phyloP scores from a whole-genome alignment of 2,888 invertebrate species.

The Cephonodes hylas region DNA sequence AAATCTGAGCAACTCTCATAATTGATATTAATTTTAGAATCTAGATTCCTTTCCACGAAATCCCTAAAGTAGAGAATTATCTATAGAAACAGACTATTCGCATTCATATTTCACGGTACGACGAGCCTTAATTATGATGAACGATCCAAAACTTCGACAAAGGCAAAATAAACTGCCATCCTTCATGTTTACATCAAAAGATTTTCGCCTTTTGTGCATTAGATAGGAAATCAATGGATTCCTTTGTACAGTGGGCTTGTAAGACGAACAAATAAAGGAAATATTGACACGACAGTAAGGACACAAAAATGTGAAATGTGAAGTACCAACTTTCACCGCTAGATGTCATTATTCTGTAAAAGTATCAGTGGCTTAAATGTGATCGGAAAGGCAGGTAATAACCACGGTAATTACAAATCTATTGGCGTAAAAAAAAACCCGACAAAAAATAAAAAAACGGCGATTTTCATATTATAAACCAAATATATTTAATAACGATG shows the following conservation, averaged over 20 bases:
- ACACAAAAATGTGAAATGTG: background rate
- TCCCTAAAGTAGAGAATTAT: background rate
- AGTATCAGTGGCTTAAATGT: too few species aligned
- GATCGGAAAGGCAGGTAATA: too few species aligned
- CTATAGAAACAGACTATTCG: background rate
- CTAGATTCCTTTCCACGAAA: background rate
- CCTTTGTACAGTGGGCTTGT: slow-evolving; percentile 24
- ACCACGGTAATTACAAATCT: too few species aligned
- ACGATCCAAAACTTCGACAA: slow-evolving; percentile 25
- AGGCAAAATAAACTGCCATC: slow-evolving; percentile 33
- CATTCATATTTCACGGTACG: background rate
- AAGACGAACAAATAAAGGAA: background rate
- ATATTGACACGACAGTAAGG: background rate
- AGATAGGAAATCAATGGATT: slow-evolving; percentile 43
- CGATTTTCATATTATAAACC: too few species aligned
- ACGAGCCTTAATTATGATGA: slow-evolving; percentile 11
- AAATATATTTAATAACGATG: too few species aligned
- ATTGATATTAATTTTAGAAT: background rate
- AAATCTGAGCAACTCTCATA: too few species aligned
- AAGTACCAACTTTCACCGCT: background rate
- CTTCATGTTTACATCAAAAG: slow-evolving; percentile 35
- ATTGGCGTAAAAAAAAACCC: too few species aligned
- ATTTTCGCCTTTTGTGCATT: slow-evolving; percentile 39
- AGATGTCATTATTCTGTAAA: too few species aligned
- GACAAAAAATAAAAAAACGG: too few species aligned